These are phyloP conservation scores for Tetragnatha versicolor DNA, from an alignment of 1,140 invertebrate species.

Conservation along the genomic window DNA sequence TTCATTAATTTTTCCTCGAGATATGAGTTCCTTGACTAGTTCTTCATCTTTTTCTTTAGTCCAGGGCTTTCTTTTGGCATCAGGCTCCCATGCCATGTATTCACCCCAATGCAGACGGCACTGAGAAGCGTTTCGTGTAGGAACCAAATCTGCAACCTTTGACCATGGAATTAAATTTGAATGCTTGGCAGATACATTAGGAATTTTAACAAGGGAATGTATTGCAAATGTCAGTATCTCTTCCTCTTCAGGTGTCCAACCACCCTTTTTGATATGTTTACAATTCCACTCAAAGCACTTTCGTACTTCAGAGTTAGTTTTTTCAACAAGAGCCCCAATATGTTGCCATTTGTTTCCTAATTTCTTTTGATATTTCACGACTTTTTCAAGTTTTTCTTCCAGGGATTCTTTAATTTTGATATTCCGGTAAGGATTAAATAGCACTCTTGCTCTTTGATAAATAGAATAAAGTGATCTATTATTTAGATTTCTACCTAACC, in stretches of 20 bases:
- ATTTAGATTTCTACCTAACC: slow-evolving; percentile 5
- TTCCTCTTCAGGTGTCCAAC: background rate
- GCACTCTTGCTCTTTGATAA: background rate
- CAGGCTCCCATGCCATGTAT: background rate
- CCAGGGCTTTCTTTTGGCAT: background rate
- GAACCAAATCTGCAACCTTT: background rate
- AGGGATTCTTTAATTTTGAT: background rate
- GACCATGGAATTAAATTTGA: background rate
- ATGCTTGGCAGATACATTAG: background rate
- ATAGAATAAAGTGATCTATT: background rate
- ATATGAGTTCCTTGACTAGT: background rate
- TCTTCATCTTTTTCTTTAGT: background rate
- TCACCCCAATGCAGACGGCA: background rate
- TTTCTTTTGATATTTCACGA: background rate
- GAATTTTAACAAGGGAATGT: background rate
- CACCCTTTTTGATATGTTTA: background rate
- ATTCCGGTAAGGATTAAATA: background rate
- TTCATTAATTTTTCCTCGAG: background rate
- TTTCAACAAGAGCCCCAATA: background rate
- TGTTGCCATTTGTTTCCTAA: background rate
- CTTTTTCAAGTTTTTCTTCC: background rate
- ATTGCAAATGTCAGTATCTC: slow-evolving; percentile 1
- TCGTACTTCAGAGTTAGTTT: background rate
- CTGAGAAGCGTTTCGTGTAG: background rate
- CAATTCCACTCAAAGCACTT: background rate